Percentiles rank a stretch among this genome's conserved stretches.
These are phyloP conservation scores for Drosophila cardini DNA, from an alignment of 1,140 invertebrate genomes.

Conservation along the genomic window DNA sequence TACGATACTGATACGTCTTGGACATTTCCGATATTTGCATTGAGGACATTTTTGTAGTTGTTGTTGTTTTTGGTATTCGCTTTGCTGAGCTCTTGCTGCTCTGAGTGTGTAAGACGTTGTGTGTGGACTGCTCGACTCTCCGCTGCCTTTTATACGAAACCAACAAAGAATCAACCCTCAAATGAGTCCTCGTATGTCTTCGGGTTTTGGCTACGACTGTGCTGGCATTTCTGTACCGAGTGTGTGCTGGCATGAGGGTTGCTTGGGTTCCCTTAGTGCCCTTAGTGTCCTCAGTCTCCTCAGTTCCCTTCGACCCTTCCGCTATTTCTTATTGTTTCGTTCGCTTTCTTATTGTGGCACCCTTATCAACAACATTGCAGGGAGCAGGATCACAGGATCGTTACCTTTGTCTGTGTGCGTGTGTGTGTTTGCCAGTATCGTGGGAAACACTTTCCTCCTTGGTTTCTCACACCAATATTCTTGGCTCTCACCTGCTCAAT, in stretches of 20 bases:
- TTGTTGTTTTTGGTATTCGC: slow-evolving; percentile 17
- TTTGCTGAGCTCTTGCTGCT: slow-evolving; percentile 70
- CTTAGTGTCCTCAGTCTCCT: neutral
- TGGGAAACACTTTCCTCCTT: slow-evolving; percentile 83
- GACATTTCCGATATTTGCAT: slow-evolving; percentile 86
- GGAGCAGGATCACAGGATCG: slow-evolving; percentile 72
- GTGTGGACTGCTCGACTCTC: slow-evolving; percentile 30
- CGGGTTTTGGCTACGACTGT: slow-evolving; percentile 39
- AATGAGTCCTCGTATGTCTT: slow-evolving; percentile 24
- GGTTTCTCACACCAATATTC: slow-evolving; percentile 80
- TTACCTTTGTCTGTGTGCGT: slow-evolving; percentile 33
- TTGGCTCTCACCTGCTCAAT: slow-evolving; percentile 85
- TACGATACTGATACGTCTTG: slow-evolving; percentile 95
- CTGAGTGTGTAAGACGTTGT: slow-evolving; percentile 70
- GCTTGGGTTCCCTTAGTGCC: slow-evolving; percentile 18
- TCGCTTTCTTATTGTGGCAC: slow-evolving; percentile 75
- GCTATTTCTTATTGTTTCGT: slow-evolving; percentile 75
- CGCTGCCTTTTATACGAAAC: slow-evolving; percentile 62
- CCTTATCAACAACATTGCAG: slow-evolving; percentile 65
- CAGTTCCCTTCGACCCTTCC: slow-evolving; percentile 61
- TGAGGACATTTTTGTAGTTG: slow-evolving; percentile 65
- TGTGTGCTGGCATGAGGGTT: slow-evolving; percentile 74
- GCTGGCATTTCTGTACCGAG: slow-evolving; percentile 60
- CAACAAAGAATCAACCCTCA: slow-evolving; percentile 63
- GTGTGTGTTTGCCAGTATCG: slow-evolving; percentile 56